phyloP scores from a whole-genome alignment of 2,113 vertebrate species.

The Gulo gulo region DNA sequence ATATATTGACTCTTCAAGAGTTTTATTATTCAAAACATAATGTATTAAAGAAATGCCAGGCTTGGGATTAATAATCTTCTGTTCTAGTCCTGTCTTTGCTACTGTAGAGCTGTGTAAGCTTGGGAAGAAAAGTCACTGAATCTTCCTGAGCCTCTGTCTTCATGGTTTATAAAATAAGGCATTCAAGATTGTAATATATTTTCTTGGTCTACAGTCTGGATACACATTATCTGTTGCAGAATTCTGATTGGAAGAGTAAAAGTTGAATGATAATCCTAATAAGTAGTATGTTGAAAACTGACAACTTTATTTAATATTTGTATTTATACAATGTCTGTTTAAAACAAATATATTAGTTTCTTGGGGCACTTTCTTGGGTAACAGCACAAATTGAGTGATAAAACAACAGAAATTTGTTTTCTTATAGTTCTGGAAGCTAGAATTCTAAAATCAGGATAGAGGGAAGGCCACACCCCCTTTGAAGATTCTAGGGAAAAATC shows the following conservation, averaged over 20 bases:
- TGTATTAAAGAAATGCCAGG: background rate
- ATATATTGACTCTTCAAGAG: background rate
- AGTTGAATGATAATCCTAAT: background rate
- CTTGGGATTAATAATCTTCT: background rate
- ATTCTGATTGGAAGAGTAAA: background rate
- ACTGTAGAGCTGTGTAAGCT: background rate
- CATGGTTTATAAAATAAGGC: background rate
- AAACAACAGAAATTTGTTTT: background rate
- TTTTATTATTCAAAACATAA: background rate
- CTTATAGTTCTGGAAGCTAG: background rate
- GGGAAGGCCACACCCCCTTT: background rate
- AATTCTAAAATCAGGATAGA: background rate
- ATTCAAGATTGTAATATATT: background rate
- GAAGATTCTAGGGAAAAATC: background rate
- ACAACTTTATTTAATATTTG: background rate
- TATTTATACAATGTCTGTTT: background rate
- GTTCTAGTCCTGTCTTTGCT: background rate
- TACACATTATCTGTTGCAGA: background rate
- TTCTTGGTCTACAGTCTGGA: background rate
- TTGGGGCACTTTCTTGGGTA: background rate
- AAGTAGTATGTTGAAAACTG: background rate
- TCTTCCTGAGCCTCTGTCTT: background rate
- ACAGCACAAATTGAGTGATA: background rate
- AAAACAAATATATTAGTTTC: background rate
- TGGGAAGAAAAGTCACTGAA: background rate